Evolutionary conservation across 2,888 invertebrate genomes (phyloP), one percentile per base, ranked within the genome.

Genomic region (Erebia aethiops): DNA sequence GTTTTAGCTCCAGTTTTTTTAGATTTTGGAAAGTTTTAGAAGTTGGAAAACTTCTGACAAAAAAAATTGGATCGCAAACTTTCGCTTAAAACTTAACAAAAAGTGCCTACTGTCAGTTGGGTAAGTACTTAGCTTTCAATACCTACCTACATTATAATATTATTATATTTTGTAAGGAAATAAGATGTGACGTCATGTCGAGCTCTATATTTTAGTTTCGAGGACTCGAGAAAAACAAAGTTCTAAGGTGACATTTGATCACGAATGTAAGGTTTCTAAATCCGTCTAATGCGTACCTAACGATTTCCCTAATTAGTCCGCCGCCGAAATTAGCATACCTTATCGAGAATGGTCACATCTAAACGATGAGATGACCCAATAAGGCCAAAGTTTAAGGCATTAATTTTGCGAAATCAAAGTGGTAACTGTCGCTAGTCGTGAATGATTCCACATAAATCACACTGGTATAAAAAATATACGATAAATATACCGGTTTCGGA

Each of bases 401-500:
- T 78, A 76, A 77, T 82, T 84, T 81, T 61, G 81, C 79, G 79
- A 84, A 83, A 81, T 75, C 72, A 69, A 76, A 63, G 60, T 71
- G 64, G 71, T 58, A 61, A 69, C 62, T 61, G 67, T 65, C 61
- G 21, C 26, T 65, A n/a, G 16, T 60, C 63, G 52, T 71, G 71
- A 69, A 67, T 75, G 79, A 74, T 76, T 75, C 70, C 71, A 68
- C 67, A 77, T 82, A 82, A 81, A 82, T 81, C 82, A 80, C 80
- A 76, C 65, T 72, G 73, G 72, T 67, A 72, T 74, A 74, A 70
- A 76, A 78, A 74, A 75, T 73, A 69, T 69, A 74, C 71, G 74
- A 73, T 75, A 74, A 71, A 81, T 78, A 80, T 83, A 84, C 81
- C 77, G 79, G 79, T 79, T 80, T 75, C 79, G 81, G 80, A 81